Base-by-base conservation (phyloP, 2,888 invertebrate species). In the Callyntrura sp. region DNA sequence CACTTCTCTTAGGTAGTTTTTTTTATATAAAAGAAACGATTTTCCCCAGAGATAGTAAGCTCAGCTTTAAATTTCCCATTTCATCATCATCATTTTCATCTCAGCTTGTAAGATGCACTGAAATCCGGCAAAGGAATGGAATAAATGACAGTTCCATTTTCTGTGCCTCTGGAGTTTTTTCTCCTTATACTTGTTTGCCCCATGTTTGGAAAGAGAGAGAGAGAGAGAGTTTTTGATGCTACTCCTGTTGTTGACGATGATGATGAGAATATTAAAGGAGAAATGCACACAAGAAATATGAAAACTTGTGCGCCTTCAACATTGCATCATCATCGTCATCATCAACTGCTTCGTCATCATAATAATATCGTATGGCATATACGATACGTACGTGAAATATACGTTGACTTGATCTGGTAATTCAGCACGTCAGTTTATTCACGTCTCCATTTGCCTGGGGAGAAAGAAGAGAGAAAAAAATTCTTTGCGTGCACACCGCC, bases 91-190 rank as follows among this genome's bases (percentile, higher is more conserved):
- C 12, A 48, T 60, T 17, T 17, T 60, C 60, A 20, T 20, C 60
- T 2, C 51, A n/a, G 51, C 51, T 51, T 51, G 20, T 17, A 20
- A 20, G 20, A 17, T 20, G 9, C 3, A 1, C 11, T 3, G 6
- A 68, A 28, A 68, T 9, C 35, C 68, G 6, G 9, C 8, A 23
- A n/a, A 28, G 68, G 14, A 68, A 14, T 17, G 14, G n/a, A 55
- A 62, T 11, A 81, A 81, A 35, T 20, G 35, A 45, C 81, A 81
- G 28, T 81, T 62, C 81, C 81, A 81, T 81, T 81, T 81, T 62
- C 62, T 43, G 35, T 57, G 43, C 43, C 60, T 60, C 51, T 51
- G n/a, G 60, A 60, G 20, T 9, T 20, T 17, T 60, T 17, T 9
- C 2, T 17, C 8, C 60, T 20, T n/a, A n/a, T n/a, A n/a, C 51